Percentiles rank a stretch among this genome's conserved stretches.
Evolutionary conservation across 2,888 invertebrate species (phyloP).

Genomic region (Scaptomyza flava): DNA sequence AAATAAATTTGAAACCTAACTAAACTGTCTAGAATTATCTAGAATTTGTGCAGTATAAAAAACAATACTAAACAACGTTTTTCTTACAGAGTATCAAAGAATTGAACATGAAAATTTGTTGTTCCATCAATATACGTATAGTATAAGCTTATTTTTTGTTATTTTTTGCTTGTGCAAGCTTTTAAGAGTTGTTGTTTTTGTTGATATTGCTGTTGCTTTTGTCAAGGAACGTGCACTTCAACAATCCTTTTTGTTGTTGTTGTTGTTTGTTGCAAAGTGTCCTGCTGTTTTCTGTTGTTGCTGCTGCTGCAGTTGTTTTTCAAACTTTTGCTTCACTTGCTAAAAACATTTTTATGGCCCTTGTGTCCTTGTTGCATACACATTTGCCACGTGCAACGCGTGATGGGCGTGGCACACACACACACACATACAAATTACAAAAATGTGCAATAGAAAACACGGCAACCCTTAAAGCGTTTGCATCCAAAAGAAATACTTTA

Average conservation of each 20-base stretch:
- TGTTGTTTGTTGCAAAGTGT: constrained; percentile 15
- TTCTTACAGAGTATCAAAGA: too few species aligned
- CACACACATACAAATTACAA: constrained; percentile 36
- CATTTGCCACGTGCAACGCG: constrained; percentile 23
- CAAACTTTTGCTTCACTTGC: constrained; percentile 53
- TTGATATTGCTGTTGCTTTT: constrained; percentile 12
- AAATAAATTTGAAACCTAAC: too few species aligned
- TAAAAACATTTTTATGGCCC: constrained; percentile 71
- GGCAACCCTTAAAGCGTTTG: constrained; percentile 39
- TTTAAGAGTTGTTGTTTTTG: constrained; percentile 56
- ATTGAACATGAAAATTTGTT: too few species aligned
- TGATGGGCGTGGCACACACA: constrained; percentile 28
- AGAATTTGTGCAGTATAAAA: too few species aligned
- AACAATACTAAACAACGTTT: too few species aligned
- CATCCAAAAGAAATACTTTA: constrained; percentile 37
- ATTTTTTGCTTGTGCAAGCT: constrained; percentile 50
- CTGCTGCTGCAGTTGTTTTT: constrained; percentile 56
- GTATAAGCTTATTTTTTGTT: neutral
- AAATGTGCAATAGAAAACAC: constrained; percentile 73
- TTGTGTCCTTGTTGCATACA: constrained; percentile 67
- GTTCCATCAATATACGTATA: too few species aligned
- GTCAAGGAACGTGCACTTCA: constrained; percentile 45
- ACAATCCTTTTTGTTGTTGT: constrained; percentile 21
- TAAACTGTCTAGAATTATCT: too few species aligned
- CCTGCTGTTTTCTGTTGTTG: constrained; percentile 16